Percentiles rank a stretch among this genome's conserved stretches.
phyloP scores from a whole-genome alignment of 2,113 vertebrate genomes.

The Peromyscus polionotus region DNA sequence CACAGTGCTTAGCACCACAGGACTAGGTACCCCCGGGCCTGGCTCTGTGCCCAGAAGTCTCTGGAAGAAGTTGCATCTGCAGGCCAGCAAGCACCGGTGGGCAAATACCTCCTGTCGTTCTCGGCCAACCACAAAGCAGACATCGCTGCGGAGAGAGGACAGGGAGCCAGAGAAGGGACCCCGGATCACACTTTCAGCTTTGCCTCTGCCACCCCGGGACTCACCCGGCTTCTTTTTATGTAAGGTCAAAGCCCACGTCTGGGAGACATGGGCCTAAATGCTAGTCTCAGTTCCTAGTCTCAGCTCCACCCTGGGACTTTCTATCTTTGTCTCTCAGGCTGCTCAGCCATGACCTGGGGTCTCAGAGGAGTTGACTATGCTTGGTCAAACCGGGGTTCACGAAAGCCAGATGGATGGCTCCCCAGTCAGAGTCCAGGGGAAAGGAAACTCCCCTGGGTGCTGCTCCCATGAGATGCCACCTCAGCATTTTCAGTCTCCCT shows the following conservation, averaged over 20 bases:
- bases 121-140: slow-evolving; percentile 89
- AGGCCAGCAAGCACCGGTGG: slow-evolving; percentile 88
- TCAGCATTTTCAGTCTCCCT: slow-evolving; percentile 68
- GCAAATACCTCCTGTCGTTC: slow-evolving; percentile 89
- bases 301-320: neutral
- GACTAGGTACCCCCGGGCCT: slow-evolving; percentile 53
- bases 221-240: slow-evolving; percentile 1
- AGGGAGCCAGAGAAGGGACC: slow-evolving; percentile 7
- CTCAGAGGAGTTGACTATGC: neutral
- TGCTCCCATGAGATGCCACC: slow-evolving; percentile 52
- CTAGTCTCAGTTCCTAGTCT: slow-evolving; percentile 11
- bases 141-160: slow-evolving; percentile 83
- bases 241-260: neutral
- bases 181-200: neutral
- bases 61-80: slow-evolving; percentile 88
- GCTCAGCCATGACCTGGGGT: neutral
- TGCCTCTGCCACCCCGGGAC: neutral
- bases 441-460: neutral
- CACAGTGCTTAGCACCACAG: slow-evolving; percentile 86
- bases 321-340: neutral
- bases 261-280: neutral
- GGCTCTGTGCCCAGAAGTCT: slow-evolving; percentile 84
- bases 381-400: slow-evolving; percentile 11
- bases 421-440: neutral
- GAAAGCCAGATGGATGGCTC: neutral